These are phyloP conservation scores for Phyllotis vaccarum DNA, from an alignment of 2,797 vertebrate genomes.

Conservation along the genomic window DNA sequence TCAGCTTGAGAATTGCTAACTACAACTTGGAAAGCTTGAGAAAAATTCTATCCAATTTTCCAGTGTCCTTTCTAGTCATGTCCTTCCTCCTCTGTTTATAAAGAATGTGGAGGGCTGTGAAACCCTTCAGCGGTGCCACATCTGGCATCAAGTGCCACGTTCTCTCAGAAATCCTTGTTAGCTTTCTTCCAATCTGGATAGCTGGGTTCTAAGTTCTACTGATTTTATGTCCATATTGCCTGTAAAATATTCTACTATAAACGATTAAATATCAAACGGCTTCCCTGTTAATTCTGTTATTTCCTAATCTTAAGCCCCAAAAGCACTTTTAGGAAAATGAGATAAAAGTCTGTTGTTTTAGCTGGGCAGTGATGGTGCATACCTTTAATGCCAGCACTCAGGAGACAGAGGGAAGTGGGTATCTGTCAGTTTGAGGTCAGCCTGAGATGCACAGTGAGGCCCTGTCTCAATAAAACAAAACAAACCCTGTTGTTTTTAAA, in stretches of 20 bases:
- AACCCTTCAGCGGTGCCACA: background rate
- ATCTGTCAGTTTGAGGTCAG: background rate
- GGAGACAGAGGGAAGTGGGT: background rate
- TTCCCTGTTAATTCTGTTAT: background rate
- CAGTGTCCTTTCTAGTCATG: background rate
- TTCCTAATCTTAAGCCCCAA: background rate
- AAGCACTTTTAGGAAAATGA: background rate
- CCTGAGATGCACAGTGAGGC: background rate
- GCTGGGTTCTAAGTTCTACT: background rate
- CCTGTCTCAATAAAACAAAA: background rate
- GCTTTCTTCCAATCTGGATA: background rate
- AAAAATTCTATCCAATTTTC: background rate
- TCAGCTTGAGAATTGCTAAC: background rate
- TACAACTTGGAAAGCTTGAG: slow-evolving; percentile 10
- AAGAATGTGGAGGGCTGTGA: background rate
- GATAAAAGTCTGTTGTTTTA: background rate
- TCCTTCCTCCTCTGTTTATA: slow-evolving; percentile 13
- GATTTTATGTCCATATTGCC: background rate
- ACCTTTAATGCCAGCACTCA: background rate
- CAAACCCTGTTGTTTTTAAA: background rate
- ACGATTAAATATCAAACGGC: background rate
- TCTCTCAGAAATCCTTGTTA: background rate
- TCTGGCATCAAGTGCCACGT: background rate
- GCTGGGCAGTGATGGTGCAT: background rate
- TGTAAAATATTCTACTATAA: background rate